Evolutionary conservation across 2,113 vertebrate genomes (phyloP), one percentile per base, ranked within the genome.

Genomic region (Eolophus roseicapilla): DNA sequence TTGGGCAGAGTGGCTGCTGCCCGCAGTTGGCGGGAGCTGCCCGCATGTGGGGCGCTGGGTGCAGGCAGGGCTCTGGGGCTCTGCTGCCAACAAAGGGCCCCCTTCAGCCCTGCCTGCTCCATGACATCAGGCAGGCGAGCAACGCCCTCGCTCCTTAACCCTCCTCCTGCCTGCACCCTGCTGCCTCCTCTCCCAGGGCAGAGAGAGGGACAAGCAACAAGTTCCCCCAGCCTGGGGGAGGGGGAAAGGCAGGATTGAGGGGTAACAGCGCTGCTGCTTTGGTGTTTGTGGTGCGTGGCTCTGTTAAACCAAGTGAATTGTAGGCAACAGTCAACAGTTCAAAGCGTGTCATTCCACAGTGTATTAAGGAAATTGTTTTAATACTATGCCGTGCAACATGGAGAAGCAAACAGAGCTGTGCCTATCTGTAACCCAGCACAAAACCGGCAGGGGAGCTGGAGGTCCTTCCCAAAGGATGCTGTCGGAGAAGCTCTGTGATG

Each of bases 81-180:
- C 75, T 44, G 95, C 98, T 92, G 98, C 98, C 99, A 99, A 99
- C 99, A 99, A 99, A 99, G 99, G 98, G 98, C 98, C 98, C 98
- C 98, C 98, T 98, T 98, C 98, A 98, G 97, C 97, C 97, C 97
- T 93, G 98, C 97, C 98, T 98, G 97, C 98, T 98, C 98, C 97
- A 93, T 99, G 99, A 99, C 98, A 99, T 99, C 99, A 98, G 98
- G 97, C 78, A 93, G 94, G 55, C 67, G 85, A 95, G 98, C 96
- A 97, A 98, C 99, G 98, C 99, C 99, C 98, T 98, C 98, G 41
- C 73, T 88, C 82, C 97, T 98, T 97, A 97, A 98, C 95, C 96
- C 94, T 96, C 83, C 85, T 91, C 81, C 94, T 86, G 92, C 88
- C 70, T 71, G 85, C 75, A 37, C 43, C 44, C 68, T 25, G 82